Conservation (phyloP, 2,113 vertebrate species). For the Hystrix cristata region DNA sequence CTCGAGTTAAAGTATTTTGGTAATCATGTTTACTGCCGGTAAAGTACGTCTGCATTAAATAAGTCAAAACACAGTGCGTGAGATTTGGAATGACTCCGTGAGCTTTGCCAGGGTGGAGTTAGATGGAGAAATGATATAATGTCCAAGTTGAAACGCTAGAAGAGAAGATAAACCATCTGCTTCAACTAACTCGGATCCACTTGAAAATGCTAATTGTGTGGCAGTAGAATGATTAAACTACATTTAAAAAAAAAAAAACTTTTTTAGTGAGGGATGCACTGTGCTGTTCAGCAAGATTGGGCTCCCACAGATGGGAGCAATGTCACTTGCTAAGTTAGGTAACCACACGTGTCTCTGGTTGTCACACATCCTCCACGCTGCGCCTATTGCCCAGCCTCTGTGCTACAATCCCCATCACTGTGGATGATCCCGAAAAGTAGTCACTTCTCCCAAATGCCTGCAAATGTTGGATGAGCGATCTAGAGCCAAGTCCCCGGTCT, state of each 20-base stretch:
- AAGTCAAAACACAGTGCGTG: constrained; percentile 91
- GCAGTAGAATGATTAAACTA: constrained; percentile 87
- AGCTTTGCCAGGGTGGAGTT: constrained; percentile 86
- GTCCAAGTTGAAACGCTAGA: constrained; percentile 89
- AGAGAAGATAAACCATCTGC: constrained; percentile 92
- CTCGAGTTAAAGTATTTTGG: constrained; percentile 90
- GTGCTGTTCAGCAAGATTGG: constrained; percentile 64
- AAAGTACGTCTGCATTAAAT: constrained; percentile 90
- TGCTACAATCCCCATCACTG: not conserved
- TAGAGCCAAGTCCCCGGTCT: not conserved
- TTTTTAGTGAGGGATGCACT: constrained; percentile 73
- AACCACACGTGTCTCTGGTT: not conserved
- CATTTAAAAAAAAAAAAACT: constrained; percentile 68
- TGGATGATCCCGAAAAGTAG: not conserved
- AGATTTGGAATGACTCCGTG: constrained; percentile 88
- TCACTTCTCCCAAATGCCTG: no score
- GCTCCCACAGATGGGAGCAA: constrained; percentile 21
- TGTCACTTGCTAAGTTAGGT: not conserved
- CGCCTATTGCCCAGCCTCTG: no score
- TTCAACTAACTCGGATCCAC: constrained; percentile 89
- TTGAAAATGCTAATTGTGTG: constrained; percentile 91
- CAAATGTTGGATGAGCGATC: not conserved
- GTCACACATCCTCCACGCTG: not conserved
- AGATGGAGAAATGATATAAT: constrained; percentile 89
- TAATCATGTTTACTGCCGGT: constrained; percentile 91